Evolutionary conservation across 2,888 invertebrate species (phyloP).

Genomic region (Carpatolechia fugitivella): DNA sequence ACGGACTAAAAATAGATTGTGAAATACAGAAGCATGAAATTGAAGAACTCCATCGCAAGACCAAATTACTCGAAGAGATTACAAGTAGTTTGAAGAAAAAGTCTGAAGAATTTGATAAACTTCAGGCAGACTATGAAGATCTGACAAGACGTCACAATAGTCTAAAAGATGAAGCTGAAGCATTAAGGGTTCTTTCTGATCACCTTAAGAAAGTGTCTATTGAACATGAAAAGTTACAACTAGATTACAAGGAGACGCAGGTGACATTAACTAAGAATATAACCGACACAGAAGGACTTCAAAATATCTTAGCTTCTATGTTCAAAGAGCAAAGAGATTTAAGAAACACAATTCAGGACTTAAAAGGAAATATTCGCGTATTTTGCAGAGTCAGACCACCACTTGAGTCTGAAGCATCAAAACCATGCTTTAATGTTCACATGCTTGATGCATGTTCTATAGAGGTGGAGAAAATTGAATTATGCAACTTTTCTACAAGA

Average conservation of each 20-base stretch:
- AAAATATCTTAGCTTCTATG: conserved; percentile 70
- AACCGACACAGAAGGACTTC: conserved; percentile 59
- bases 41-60: conserved; percentile 62
- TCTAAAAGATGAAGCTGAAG: conserved; percentile 65
- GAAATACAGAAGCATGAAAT: conserved; percentile 66
- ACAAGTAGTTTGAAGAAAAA: conserved; percentile 62
- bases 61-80: conserved; percentile 61
- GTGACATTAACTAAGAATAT: conserved; percentile 53
- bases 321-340: conserved; percentile 81
- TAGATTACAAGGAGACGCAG: conserved; percentile 60
- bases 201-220: conserved; percentile 64
- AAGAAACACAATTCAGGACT: conserved; percentile 86
- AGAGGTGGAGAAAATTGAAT: conserved; percentile 79
- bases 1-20: conserved; percentile 61
- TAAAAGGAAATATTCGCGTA: conserved; percentile 88
- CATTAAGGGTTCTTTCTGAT: conserved; percentile 58
- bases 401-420: conserved; percentile 78
- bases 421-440: conserved; percentile 75
- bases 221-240: conserved; percentile 62
- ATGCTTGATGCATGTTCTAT: conserved; percentile 80
- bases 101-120: conserved; percentile 53
- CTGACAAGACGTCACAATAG: conserved; percentile 59
- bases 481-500: conserved; percentile 60
- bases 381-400: conserved; percentile 88
- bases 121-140: conserved; percentile 57